Percentiles rank a stretch among this genome's conserved stretches.
Conservation (phyloP, 2,797 vertebrate genomes). For the Botia kubotai region DNA sequence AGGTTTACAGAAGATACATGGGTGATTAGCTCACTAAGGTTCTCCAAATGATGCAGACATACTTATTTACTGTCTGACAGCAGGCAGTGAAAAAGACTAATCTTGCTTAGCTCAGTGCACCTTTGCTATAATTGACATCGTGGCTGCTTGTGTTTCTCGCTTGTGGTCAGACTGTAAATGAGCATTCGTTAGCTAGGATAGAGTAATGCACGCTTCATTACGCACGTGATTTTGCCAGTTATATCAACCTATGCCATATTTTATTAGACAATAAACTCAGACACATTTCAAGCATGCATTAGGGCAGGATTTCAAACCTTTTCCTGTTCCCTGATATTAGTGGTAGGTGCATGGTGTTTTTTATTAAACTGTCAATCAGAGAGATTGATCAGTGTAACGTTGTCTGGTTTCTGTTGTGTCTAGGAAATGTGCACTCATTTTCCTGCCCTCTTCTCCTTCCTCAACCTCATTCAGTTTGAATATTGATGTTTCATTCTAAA, state of each 20-base stretch:
- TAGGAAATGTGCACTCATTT: too few relatives aligned
- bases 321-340: background rate
- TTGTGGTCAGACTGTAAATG: conserved; percentile 23
- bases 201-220: conserved; percentile 31
- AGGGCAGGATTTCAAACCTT: background rate
- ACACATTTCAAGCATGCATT: background rate
- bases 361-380: conserved; percentile 8
- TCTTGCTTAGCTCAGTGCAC: background rate
- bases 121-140: conserved; percentile 21
- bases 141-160: background rate
- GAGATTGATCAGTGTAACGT: background rate
- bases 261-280: conserved; percentile 2
- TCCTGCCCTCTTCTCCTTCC: too few relatives aligned
- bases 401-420: background rate
- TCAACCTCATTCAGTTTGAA: too few relatives aligned
- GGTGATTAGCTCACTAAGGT: conserved; percentile 22
- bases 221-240: background rate
- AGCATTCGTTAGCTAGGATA: conserved; percentile 27
- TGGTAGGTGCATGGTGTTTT: background rate
- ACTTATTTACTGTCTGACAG: conserved; percentile 27
- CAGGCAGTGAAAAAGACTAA: conserved; percentile 17
- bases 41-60: conserved; percentile 17
- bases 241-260: background rate
- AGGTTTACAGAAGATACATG: background rate
- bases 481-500: too few relatives aligned